Percentiles rank a stretch among this genome's conserved stretches.
Evolutionary conservation across 2,113 vertebrate genomes (phyloP).

Genomic region (Plotosus lineatus): DNA sequence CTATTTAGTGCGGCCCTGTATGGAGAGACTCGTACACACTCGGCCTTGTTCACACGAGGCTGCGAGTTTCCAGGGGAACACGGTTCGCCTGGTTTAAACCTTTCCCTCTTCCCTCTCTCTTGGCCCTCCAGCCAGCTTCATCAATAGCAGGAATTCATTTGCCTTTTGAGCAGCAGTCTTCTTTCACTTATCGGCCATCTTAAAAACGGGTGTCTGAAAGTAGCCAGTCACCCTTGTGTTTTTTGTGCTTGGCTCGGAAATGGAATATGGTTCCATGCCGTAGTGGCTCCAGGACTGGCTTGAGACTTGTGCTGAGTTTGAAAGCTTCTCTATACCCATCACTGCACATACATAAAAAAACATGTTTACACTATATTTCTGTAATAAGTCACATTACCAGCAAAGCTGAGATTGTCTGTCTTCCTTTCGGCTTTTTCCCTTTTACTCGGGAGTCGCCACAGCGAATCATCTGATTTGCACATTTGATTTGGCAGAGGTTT

Average conservation of each 20-base stretch:
- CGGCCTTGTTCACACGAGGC: conserved; percentile 10
- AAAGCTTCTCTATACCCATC: neutral
- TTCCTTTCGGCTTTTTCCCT: too few species aligned
- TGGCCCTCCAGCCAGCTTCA: conserved; percentile 8
- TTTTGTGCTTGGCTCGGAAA: neutral
- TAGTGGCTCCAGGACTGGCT: neutral
- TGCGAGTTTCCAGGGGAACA: conserved; percentile 44
- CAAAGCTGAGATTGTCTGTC: neutral
- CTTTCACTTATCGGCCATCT: conserved; percentile 16
- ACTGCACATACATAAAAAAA: neutral
- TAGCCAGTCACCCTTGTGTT: conserved; percentile 2
- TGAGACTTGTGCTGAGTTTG: neutral
- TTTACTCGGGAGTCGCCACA: too few species aligned
- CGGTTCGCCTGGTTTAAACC: conserved; percentile 34
- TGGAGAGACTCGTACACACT: conserved; percentile 10
- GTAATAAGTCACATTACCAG: too few species aligned
- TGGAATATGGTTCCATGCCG: neutral
- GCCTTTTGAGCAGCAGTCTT: conserved; percentile 1
- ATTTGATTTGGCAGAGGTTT: too few species aligned
- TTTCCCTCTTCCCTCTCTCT: neutral
- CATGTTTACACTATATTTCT: too few species aligned
- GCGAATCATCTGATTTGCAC: too few species aligned
- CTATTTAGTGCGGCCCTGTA: neutral
- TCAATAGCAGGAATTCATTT: conserved; percentile 37
- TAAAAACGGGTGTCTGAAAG: conserved; percentile 6